Evolutionary conservation across 1,140 invertebrate species (phyloP).

Genomic region (Thereuonema tuberculata): DNA sequence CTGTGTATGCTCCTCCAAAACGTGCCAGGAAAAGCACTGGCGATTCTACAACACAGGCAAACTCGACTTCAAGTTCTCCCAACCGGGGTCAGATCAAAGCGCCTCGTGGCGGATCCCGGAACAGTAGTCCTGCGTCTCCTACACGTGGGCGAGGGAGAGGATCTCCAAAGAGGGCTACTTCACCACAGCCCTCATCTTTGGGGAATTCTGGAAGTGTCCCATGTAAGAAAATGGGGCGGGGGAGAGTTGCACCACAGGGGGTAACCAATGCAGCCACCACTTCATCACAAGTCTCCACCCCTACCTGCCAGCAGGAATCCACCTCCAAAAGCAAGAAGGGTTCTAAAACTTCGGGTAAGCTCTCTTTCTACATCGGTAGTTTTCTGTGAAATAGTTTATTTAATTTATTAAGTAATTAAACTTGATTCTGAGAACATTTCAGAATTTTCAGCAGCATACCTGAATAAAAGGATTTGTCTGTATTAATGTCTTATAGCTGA

Average conservation of each 20-base stretch:
- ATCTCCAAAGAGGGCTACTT: background rate
- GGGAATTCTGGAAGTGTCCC: background rate
- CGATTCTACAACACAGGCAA: background rate
- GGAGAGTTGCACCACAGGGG: too few species aligned
- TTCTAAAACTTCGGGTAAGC: background rate
- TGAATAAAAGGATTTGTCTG: too few species aligned
- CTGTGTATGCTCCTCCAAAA: conserved; percentile 22
- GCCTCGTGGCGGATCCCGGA: background rate
- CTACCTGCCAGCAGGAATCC: background rate
- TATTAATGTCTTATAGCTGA: too few species aligned
- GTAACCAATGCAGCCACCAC: too few species aligned
- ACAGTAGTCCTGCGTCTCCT: conserved; percentile 9
- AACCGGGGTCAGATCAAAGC: background rate
- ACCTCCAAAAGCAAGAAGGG: background rate
- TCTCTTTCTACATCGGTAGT: too few species aligned
- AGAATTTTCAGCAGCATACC: too few species aligned
- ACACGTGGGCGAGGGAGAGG: background rate
- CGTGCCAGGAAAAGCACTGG: conserved; percentile 15
- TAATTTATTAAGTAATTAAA: too few species aligned
- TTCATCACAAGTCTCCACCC: too few species aligned
- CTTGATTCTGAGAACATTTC: too few species aligned
- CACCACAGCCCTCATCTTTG: background rate
- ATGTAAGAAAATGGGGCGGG: too few species aligned
- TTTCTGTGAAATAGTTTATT: too few species aligned
- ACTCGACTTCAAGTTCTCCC: background rate